A percentile compares a stretch with the other conserved stretches of the same genome.
Evolutionary conservation across 2,888 invertebrate species (phyloP).

Genomic region (Zeuzera pyrina): DNA sequence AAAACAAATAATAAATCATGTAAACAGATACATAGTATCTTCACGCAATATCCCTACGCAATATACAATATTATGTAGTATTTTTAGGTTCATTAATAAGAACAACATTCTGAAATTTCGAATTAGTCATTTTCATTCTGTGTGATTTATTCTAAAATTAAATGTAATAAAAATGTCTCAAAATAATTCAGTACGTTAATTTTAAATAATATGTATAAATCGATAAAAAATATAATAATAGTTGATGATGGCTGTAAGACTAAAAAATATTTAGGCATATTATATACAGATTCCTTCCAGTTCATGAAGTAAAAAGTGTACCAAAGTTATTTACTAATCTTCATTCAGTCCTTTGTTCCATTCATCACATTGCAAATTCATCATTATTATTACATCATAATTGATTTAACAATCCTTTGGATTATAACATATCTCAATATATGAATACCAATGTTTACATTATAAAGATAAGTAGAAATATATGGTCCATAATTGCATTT

Average conservation of each 20-base stretch:
- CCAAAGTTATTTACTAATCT: constrained; percentile 20
- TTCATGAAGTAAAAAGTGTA: constrained; percentile 19
- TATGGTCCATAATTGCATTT: neutral
- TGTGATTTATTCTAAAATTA: too few relatives aligned
- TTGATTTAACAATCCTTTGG: constrained; percentile 39
- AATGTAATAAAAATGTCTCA: constrained; percentile 44
- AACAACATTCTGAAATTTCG: too few relatives aligned
- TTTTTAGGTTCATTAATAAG: too few relatives aligned
- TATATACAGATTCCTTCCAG: constrained; percentile 30
- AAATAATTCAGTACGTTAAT: constrained; percentile 30
- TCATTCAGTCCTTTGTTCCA: constrained; percentile 55
- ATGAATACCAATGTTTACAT: constrained; percentile 1
- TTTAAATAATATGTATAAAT: constrained; percentile 21
- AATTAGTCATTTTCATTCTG: too few relatives aligned
- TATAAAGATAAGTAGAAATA: constrained; percentile 2
- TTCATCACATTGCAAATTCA: constrained; percentile 57
- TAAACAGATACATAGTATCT: too few relatives aligned
- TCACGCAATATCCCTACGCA: too few relatives aligned
- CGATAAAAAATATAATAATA: constrained; percentile 30
- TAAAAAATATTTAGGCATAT: constrained; percentile 28
- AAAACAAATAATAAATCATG: too few relatives aligned
- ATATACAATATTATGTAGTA: too few relatives aligned
- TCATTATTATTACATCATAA: constrained; percentile 20
- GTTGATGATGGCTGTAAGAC: constrained; percentile 36
- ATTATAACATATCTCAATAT: constrained; percentile 22